Evolutionary conservation across 2,113 vertebrate genomes (phyloP).

Genomic region (Dasyurus viverrinus): DNA sequence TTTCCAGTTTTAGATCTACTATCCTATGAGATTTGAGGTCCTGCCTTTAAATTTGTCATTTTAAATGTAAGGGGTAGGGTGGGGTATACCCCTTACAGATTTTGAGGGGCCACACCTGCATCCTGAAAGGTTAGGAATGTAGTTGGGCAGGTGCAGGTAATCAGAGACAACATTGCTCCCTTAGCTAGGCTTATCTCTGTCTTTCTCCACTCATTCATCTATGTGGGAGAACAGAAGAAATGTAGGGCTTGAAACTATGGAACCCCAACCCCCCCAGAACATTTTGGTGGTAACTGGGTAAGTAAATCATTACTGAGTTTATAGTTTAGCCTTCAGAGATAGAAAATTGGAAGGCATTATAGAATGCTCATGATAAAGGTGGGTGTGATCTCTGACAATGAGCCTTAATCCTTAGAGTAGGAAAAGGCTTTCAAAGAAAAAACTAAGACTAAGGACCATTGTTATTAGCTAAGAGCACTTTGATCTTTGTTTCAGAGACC

Average conservation of each 20-base stretch:
- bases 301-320: neutral
- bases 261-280: neutral
- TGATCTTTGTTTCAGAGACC: neutral
- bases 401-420: neutral
- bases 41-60: neutral
- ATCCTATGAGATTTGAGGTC: neutral
- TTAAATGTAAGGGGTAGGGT: neutral
- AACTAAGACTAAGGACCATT: neutral
- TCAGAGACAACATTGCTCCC: neutral
- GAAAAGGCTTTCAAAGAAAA: neutral
- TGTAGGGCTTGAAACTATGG: neutral
- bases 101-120: neutral
- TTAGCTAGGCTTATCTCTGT: neutral
- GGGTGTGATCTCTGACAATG: neutral
- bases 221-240: neutral
- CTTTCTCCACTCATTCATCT: neutral
- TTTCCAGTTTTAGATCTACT: neutral
- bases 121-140: neutral
- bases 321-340: neutral
- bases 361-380: neutral
- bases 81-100: neutral
- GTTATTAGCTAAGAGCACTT: neutral
- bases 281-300: neutral
- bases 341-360: neutral
- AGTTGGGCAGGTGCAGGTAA: neutral